Base-by-base conservation (phyloP, 2,888 invertebrate species). In the Gymnocheta viridis region DNA sequence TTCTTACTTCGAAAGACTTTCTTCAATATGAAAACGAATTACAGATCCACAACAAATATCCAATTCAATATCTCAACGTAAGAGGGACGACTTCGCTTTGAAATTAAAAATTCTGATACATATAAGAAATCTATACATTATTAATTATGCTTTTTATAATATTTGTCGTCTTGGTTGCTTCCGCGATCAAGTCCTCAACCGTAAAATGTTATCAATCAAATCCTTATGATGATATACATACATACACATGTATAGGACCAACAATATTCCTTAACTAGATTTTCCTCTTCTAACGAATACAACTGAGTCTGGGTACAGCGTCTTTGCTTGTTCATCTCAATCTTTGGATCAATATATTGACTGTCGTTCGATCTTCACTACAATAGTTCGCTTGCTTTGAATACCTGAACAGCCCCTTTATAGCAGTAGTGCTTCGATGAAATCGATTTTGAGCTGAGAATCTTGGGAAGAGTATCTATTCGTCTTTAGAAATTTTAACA, bases 391-490 rank as follows among this genome's bases (percentile, higher is more conserved):
- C 12, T 60, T 62, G 60, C 24, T 22, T 56, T 54, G 22, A 51
- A 44, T 54, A 27, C 27, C 54, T 29, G 27, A 70, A 49, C 70
- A 70, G 35, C 62, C 29, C 29, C 19, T 62, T n/a, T n/a, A 29
- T 51, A 27, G n/a, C 49, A 47, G n/a, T 29, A 10, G 27, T 64
- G 29, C 47, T 7, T 49, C 51, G n/a, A 9, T 67, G 6, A 19
- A 32, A 22, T 47, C 29, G 47, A 32, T 17, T 38, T 62, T 64
- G 54, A 14, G 35, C 49, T 47, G 38, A 69, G 22, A 60, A 62
- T 81, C 17, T 70, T 80, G 85, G 85, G 86, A 85, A 85, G 82
- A 81, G 64, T 84, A 78, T 84, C 69, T 47, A 38, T 82, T 79
- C 70, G 70, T 79, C 76, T 76, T 27, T 76, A 81, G 77, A 54